phyloP scores from a whole-genome alignment of 2,888 invertebrate species.

The Rhamnusium bicolor region DNA sequence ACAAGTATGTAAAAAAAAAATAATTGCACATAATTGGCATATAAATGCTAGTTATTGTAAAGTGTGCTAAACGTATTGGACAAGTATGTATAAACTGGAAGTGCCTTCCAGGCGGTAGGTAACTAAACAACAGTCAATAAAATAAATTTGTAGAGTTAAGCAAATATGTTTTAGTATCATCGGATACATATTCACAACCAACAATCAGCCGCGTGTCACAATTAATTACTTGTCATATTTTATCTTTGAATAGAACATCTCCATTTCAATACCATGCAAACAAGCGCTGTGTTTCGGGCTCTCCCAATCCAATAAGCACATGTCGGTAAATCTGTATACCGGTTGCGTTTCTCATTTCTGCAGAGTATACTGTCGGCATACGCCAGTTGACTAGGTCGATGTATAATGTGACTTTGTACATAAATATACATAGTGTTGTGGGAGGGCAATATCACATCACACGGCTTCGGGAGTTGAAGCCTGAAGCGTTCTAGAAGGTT shows the following conservation, averaged over 20 bases:
- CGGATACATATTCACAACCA: neutral
- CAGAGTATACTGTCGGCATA: slow-evolving; percentile 4
- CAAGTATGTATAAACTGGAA: neutral
- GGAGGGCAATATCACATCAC: slow-evolving; percentile 8
- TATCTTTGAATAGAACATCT: neutral
- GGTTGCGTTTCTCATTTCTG: slow-evolving; percentile 1
- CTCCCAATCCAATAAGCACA: slow-evolving; percentile 1
- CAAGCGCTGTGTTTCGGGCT: neutral
- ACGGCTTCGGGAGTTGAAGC: slow-evolving; percentile 13
- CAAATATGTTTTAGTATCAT: neutral
- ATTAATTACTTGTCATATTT: neutral
- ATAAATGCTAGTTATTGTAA: neutral
- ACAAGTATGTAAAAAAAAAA: too few species aligned
- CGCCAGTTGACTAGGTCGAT: slow-evolving; percentile 23
- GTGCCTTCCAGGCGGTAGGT: neutral
- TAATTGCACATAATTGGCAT: neutral
- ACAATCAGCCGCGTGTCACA: neutral
- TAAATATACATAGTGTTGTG: slow-evolving; percentile 24
- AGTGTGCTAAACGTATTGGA: neutral
- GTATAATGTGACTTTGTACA: too few species aligned
- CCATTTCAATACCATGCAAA: neutral
- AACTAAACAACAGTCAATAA: slow-evolving; percentile 5
- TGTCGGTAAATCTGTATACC: neutral
- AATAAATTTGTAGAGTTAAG: slow-evolving; percentile 4
- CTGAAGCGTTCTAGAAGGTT: neutral